Evolutionary conservation across 2,888 invertebrate genomes (phyloP), one percentile per base, ranked within the genome.

Genomic region (Torymus tubicola): DNA sequence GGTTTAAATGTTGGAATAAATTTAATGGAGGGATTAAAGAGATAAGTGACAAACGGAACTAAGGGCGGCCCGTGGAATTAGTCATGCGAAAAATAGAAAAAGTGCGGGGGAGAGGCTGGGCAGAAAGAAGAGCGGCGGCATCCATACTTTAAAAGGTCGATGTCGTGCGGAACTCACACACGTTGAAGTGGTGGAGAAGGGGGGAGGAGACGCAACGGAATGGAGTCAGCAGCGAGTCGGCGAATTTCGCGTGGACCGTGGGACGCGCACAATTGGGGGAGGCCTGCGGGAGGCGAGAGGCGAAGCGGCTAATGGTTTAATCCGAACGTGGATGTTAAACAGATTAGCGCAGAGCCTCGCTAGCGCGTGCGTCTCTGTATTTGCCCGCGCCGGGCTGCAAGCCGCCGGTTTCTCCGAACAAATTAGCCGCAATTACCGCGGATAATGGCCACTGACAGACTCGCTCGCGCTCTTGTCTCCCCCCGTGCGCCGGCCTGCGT

Each of bases 261-360:
- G 60, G 60, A n/a, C 64, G 16, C 11, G 8, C 60, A 21, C 60
- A 21, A 18, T 18, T 8, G 68, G 10, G 50, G 5, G 73, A 13
- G 64, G 10, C 16, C 12, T 12, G 24, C 58, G 18, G 58, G 16
- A n/a, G 73, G 83, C 83, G 87, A 53, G 87, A 87, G 87, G 63
- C 72, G 60, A 42, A 24, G 31, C 53, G 67, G 72, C 78, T 72
- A 72, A 78, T 72, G 72, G 85, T 86, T 87, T 88, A 88, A 89
- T 88, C 86, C 87, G 85, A 86, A 87, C 86, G 86, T 85, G 85
- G 85, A 86, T 85, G 86, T 86, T 88, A 88, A 89, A 85, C 86
- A 87, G 87, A 89, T 89, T 88, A 88, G 86, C 84, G 81, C 60
- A 8, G 31, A 31, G 31, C 31, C 31, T 31, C 31, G 31, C 3